Percentiles rank a stretch among this genome's conserved stretches.
These are phyloP conservation scores for Melieria crassipennis DNA, from an alignment of 2,888 invertebrate genomes.

Conservation along the genomic window DNA sequence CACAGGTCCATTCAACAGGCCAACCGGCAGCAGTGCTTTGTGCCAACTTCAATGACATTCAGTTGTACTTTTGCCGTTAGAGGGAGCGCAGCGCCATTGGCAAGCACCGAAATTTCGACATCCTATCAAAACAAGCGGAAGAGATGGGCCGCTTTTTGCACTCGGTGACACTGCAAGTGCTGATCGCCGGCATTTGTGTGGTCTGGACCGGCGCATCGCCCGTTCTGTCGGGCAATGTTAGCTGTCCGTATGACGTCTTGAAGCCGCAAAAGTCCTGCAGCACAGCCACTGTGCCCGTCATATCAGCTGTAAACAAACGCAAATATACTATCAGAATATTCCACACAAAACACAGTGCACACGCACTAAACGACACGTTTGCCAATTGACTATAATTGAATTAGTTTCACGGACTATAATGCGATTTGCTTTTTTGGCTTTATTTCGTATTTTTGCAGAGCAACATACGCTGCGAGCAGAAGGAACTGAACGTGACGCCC, in stretches of 20 bases:
- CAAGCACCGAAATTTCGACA: too few relatives aligned
- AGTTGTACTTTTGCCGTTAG: too few relatives aligned
- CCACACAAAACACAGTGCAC: too few relatives aligned
- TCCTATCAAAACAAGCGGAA: too few relatives aligned
- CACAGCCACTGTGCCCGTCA: slow-evolving; percentile 4
- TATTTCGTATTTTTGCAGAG: slow-evolving; percentile 47
- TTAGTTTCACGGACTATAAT: background rate
- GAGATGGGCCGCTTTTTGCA: too few relatives aligned
- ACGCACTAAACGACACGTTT: too few relatives aligned
- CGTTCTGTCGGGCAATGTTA: background rate
- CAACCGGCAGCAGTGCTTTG: background rate
- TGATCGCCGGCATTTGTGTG: too few relatives aligned
- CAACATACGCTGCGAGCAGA: slow-evolving; percentile 62
- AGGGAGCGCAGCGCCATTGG: too few relatives aligned
- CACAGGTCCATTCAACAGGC: too few relatives aligned
- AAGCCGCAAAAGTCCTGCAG: slow-evolving; percentile 10
- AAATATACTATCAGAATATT: background rate
- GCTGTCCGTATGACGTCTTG: slow-evolving; percentile 22
- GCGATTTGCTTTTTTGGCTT: background rate
- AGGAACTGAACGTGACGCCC: slow-evolving; percentile 57
- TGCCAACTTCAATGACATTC: background rate
- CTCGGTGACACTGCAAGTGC: too few relatives aligned
- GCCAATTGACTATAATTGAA: too few relatives aligned
- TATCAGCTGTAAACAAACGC: slow-evolving; percentile 11
- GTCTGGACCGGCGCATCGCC: background rate